Percentiles rank a stretch among this genome's conserved stretches.
These are phyloP conservation scores for Morinoia aosen DNA, from an alignment of 2,888 invertebrate species.

Conservation along the genomic window DNA sequence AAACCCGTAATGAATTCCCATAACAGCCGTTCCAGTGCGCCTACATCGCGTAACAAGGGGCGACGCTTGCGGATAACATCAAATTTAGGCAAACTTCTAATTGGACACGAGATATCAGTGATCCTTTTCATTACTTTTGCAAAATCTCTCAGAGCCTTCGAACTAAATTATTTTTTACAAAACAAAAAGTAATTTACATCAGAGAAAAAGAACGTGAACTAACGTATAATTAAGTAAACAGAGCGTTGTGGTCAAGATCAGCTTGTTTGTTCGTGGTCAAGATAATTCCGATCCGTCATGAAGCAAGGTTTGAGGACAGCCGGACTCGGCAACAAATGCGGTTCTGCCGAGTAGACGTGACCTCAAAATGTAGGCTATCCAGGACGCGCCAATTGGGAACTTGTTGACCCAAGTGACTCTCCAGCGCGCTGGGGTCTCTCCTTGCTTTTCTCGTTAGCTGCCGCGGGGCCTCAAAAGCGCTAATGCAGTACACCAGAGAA, in stretches of 20 bases:
- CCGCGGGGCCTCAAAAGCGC: neutral
- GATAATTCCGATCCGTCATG: neutral
- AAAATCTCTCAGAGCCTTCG: too few species aligned
- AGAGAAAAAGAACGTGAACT: too few species aligned
- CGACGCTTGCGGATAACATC: too few species aligned
- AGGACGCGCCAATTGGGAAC: slow-evolving; percentile 10
- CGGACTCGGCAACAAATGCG: neutral
- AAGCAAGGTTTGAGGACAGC: neutral
- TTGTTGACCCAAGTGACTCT: slow-evolving; percentile 10
- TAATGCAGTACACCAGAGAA: neutral
- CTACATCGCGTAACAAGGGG: neutral
- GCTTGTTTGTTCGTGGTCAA: neutral
- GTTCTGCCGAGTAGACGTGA: neutral
- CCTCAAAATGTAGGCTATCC: slow-evolving; percentile 1
- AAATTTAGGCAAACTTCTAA: too few species aligned
- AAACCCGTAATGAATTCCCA: neutral
- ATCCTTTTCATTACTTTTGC: too few species aligned
- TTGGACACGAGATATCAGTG: too few species aligned
- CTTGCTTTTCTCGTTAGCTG: neutral
- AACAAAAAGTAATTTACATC: too few species aligned
- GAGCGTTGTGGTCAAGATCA: too few species aligned
- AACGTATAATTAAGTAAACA: too few species aligned
- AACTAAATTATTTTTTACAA: too few species aligned
- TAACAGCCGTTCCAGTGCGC: neutral
- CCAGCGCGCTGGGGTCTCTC: neutral